Evolutionary conservation across 2,113 vertebrate genomes (phyloP).

Genomic region (Ophiodon elongatus): DNA sequence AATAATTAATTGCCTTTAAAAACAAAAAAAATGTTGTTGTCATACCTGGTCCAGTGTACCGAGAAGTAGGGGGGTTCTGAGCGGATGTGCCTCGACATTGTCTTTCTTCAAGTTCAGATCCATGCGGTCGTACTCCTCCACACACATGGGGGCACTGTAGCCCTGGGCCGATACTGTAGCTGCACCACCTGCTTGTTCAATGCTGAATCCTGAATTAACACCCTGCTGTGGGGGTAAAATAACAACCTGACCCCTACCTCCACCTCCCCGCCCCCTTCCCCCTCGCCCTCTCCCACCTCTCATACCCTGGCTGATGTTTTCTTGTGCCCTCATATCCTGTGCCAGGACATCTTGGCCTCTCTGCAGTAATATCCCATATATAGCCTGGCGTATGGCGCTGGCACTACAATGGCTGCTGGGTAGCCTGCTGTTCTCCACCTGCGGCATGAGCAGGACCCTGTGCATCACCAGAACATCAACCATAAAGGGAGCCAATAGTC

Average conservation of each 20-base stretch:
- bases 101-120: slow-evolving; percentile 86
- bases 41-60: slow-evolving; percentile 86
- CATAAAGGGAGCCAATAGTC: slow-evolving; percentile 84
- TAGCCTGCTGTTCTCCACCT: slow-evolving; percentile 91
- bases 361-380: slow-evolving; percentile 89
- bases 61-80: slow-evolving; percentile 74
- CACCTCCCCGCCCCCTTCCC: slow-evolving; percentile 32
- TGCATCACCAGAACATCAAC: slow-evolving; percentile 86
- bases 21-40: background rate
- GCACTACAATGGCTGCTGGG: slow-evolving; percentile 87
- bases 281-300: slow-evolving; percentile 51
- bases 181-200: slow-evolving; percentile 16
- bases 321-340: slow-evolving; percentile 10
- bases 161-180: slow-evolving; percentile 8
- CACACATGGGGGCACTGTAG: slow-evolving; percentile 28
- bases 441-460: slow-evolving; percentile 87
- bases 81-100: slow-evolving; percentile 72
- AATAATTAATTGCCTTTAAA: background rate
- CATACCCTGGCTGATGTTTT: slow-evolving; percentile 10
- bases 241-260: slow-evolving; percentile 32
- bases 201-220: slow-evolving; percentile 6
- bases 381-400: slow-evolving; percentile 85
- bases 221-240: slow-evolving; percentile 20
- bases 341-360: slow-evolving; percentile 11
- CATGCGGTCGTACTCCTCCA: slow-evolving; percentile 90